phyloP scores from a whole-genome alignment of 2,113 vertebrate species.

The Cottus gobio region DNA sequence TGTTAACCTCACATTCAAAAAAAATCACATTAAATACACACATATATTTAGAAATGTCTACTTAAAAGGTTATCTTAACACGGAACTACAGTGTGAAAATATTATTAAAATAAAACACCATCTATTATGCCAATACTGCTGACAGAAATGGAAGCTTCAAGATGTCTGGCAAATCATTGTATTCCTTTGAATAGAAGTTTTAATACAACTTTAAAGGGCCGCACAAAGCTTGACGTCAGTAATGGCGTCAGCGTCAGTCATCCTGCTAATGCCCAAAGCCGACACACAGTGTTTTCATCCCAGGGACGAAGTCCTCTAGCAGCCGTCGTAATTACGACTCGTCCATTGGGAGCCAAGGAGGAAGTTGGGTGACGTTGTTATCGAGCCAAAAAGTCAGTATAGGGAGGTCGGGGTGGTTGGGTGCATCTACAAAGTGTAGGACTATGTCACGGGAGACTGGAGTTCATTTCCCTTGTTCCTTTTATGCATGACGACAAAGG shows the following conservation, averaged over 20 bases:
- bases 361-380: background rate
- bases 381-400: background rate
- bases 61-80: background rate
- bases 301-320: background rate
- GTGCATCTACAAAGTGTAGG: background rate
- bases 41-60: slow-evolving; percentile 3
- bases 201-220: background rate
- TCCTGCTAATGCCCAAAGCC: background rate
- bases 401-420: background rate
- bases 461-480: background rate
- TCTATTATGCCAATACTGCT: background rate
- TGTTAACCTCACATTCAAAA: slow-evolving; percentile 25
- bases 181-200: background rate
- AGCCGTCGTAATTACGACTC: background rate
- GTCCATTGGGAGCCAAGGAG: background rate
- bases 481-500: background rate
- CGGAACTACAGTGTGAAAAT: background rate
- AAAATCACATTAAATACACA: slow-evolving; percentile 34
- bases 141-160: background rate
- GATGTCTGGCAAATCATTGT: background rate
- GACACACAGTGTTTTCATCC: background rate
- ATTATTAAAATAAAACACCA: too few species aligned
- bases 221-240: background rate
- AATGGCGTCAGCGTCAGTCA: background rate
- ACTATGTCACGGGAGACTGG: background rate